phyloP scores from a whole-genome alignment of 2,113 vertebrate species.

The Mungos mungo region DNA sequence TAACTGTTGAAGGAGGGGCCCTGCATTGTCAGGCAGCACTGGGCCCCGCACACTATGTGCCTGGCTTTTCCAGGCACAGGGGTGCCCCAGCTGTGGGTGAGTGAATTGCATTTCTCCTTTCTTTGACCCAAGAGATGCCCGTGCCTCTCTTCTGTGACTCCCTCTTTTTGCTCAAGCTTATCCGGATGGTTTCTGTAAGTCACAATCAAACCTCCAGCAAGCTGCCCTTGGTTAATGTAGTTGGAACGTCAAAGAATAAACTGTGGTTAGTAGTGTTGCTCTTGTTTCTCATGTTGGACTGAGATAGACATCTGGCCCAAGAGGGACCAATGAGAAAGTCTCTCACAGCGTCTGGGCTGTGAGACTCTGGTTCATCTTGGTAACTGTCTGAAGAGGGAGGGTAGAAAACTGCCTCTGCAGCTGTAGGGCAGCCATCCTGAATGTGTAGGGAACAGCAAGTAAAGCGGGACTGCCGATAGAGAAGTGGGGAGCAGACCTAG shows the following conservation, averaged over 20 bases:
- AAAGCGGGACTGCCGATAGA: not conserved
- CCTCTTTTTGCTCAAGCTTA: not conserved
- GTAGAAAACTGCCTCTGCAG: not conserved
- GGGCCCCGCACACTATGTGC: not conserved
- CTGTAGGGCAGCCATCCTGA: not conserved
- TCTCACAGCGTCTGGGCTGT: not conserved
- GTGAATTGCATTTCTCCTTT: not conserved
- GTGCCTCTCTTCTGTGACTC: fast-evolving
- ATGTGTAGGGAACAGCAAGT: not conserved
- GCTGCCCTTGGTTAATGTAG: not conserved
- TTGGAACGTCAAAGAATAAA: not conserved
- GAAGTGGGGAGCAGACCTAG: not conserved
- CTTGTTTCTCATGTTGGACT: not conserved
- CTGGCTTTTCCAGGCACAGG: not conserved
- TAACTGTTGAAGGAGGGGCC: not conserved
- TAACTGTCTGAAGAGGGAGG: not conserved
- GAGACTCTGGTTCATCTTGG: not conserved
- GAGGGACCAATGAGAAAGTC: not conserved
- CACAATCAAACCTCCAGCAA: not conserved
- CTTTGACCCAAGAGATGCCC: not conserved
- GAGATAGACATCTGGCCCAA: not conserved
- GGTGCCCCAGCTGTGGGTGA: not conserved
- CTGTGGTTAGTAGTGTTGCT: not conserved
- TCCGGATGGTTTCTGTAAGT: not conserved
- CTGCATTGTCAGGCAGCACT: not conserved